phyloP scores from a whole-genome alignment of 1,140 invertebrate genomes.

The Drosophila lacertosa region DNA sequence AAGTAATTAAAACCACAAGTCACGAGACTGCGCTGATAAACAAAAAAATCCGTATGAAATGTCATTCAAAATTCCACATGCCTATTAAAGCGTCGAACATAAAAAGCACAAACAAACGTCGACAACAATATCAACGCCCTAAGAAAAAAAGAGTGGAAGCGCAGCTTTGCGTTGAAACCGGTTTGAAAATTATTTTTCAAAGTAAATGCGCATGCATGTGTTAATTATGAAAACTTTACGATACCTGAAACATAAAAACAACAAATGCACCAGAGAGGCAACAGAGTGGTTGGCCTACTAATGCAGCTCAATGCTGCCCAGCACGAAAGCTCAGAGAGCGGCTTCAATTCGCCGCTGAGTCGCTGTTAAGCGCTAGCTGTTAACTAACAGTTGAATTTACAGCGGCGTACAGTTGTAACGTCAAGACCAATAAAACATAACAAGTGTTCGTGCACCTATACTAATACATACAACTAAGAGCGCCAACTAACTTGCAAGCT shows the following conservation, averaged over 20 bases:
- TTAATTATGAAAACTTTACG: conserved; percentile 64
- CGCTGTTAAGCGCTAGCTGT: conserved; percentile 21
- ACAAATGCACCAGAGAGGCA: conserved; percentile 44
- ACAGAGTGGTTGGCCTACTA: conserved; percentile 75
- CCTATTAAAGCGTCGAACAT: conserved; percentile 52
- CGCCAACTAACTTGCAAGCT: conserved; percentile 42
- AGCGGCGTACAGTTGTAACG: conserved; percentile 48
- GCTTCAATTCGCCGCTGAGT: conserved; percentile 25
- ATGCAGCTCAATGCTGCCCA: conserved; percentile 43
- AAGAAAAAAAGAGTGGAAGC: conserved; percentile 38
- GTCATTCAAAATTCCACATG: conserved; percentile 46
- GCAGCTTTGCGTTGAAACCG: conserved; percentile 50
- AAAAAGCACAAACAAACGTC: conserved; percentile 43
- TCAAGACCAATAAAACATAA: conserved; percentile 28
- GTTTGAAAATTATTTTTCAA: conserved; percentile 68
- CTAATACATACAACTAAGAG: conserved; percentile 21
- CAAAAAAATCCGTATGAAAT: conserved; percentile 43
- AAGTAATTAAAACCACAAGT: conserved; percentile 72
- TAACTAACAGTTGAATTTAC: conserved; percentile 28
- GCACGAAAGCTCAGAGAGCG: conserved; percentile 36
- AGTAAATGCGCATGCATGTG: conserved; percentile 54
- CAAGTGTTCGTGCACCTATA: conserved; percentile 24
- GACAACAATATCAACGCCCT: conserved; percentile 53
- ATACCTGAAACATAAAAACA: conserved; percentile 49
- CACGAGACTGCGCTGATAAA: conserved; percentile 49